A percentile compares a stretch with the other conserved stretches of the same genome.
phyloP scores from a whole-genome alignment of 2,797 vertebrate genomes.

The Yasuhikotakia modesta region DNA sequence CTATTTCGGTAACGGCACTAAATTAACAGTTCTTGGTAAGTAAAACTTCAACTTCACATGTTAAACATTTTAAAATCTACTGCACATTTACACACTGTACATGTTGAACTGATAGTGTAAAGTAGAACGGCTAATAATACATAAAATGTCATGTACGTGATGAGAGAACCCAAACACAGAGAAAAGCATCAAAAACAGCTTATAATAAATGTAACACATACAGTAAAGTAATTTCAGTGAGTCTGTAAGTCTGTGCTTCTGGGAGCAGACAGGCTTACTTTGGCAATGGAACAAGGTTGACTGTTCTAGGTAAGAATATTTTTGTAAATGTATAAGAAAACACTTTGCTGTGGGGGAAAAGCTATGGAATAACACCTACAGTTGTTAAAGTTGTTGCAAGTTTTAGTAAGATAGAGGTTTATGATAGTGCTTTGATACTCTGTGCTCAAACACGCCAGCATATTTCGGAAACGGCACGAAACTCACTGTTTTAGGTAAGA shows the following conservation, averaged over 20 bases:
- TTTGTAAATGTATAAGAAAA: neutral
- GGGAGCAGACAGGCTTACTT: constrained; percentile 50
- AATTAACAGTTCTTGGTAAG: constrained; percentile 71
- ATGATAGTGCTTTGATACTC: constrained; percentile 45
- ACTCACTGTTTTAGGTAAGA: constrained; percentile 79
- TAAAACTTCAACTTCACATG: constrained; percentile 14
- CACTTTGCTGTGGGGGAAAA: neutral
- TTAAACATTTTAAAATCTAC: neutral
- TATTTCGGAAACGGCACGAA: constrained; percentile 75
- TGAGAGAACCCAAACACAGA: neutral
- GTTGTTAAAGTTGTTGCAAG: neutral
- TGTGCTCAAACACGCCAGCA: constrained; percentile 61
- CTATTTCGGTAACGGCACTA: constrained; percentile 71
- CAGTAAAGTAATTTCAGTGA: constrained; percentile 38
- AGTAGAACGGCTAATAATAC: neutral
- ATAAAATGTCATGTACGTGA: neutral
- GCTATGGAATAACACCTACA: neutral
- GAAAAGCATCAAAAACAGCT: neutral
- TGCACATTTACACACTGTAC: neutral
- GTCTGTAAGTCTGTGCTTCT: constrained; percentile 61
- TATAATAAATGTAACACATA: constrained; percentile 12
- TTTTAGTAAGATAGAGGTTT: constrained; percentile 28
- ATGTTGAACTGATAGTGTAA: neutral
- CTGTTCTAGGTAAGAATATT: constrained; percentile 71
- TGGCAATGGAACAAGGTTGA: constrained; percentile 72